Evolutionary conservation across 2,888 invertebrate genomes (phyloP).

Genomic region (Caenorhabditis angaria): DNA sequence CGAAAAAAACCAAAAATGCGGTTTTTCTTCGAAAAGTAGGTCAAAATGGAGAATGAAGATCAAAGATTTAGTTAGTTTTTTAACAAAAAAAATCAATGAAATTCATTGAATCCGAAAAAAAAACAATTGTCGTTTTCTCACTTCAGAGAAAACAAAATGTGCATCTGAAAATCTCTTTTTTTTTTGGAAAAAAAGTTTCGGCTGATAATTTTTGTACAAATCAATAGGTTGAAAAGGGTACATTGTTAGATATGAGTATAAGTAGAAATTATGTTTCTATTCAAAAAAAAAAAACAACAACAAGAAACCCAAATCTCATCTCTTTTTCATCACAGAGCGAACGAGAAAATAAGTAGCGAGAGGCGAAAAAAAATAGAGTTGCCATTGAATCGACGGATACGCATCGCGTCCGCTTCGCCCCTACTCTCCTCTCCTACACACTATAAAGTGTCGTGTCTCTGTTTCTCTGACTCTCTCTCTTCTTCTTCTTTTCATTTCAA

Average conservation of each 20-base stretch:
- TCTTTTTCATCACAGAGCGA: background rate
- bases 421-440: background rate
- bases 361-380: background rate
- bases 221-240: no score
- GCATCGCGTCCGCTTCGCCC: slow-evolving; percentile 8
- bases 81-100: no score
- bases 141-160: no score
- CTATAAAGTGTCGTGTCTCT: background rate
- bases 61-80: no score
- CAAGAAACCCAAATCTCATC: background rate
- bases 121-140: no score
- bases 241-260: background rate
- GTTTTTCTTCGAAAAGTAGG: background rate
- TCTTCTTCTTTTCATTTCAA: background rate
- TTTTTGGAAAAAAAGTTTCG: background rate
- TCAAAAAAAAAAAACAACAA: background rate
- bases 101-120: background rate
- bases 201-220: no score
- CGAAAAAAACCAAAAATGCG: slow-evolving; percentile 2
- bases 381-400: slow-evolving; percentile 10
- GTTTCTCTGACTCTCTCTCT: background rate
- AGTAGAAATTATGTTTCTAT: background rate
- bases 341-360: slow-evolving; percentile 9
- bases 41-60: background rate
- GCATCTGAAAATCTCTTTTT: no score